Base-by-base conservation (phyloP, 2,113 vertebrate species). In the Scomber japonicus region DNA sequence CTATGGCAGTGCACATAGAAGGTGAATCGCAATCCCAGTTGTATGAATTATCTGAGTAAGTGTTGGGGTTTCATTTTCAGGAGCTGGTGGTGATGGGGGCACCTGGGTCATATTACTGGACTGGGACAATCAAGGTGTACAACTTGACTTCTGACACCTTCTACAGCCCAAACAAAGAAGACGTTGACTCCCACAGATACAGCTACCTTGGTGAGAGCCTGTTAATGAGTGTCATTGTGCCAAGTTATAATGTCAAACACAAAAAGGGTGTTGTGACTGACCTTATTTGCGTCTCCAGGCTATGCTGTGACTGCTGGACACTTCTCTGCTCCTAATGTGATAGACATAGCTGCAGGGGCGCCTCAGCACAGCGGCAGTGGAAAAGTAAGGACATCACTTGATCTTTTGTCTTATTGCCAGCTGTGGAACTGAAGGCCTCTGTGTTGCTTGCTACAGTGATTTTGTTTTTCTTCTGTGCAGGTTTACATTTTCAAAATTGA, bases 101-200 rank as follows among this genome's bases (percentile, higher is more conserved):
- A 0, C 98, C 98, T 0, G 98, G 98, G 17, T 99, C 98, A 0
- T 99, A 98, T 88, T 99, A 99, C 74, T 99, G 98, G 98, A 97
- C 97, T 0, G 98, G 98, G 80, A 99, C 98, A 0, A 92, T 99
- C 80, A 99, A 98, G 94, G 97, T 99, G 44, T 96, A 97, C 91
- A 99, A 99, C 92, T 85, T 99, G 66, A 97, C 98, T 0, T 98
- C 97, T 81, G 97, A 96, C 75, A 95, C 87, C 0, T 96, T 96
- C 69, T 98, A 97, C 93, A 98, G 95, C 70, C 95, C 96, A 30
- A 97, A 95, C 0, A 97, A 97, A 57, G 96, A 97, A 1, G 88
- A 91, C 1, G 88, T 97, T 16, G 96, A 96, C 92, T 95, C 92
- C 35, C 96, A 95, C 90, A 91, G 97, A 83, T 99, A 99, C 91